These are phyloP conservation scores for Danio aesculapii DNA, from an alignment of 2,797 vertebrate genomes.

Conservation along the genomic window DNA sequence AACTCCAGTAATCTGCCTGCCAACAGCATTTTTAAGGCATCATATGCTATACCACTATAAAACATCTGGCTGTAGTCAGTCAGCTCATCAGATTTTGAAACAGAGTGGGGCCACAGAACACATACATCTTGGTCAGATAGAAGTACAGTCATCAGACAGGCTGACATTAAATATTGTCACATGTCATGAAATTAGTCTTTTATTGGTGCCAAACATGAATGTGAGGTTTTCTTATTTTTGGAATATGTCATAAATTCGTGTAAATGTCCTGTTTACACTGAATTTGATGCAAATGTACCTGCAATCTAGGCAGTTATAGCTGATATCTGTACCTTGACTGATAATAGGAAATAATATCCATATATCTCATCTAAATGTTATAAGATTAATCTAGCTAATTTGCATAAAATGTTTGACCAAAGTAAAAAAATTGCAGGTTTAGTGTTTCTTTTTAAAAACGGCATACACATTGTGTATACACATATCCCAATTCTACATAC, in stretches of 20 bases:
- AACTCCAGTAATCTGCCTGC: neutral
- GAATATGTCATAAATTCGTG: neutral
- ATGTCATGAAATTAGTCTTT: neutral
- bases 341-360: slow-evolving; percentile 21
- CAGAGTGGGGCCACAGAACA: neutral
- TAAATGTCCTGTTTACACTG: slow-evolving; percentile 30
- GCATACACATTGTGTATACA: slow-evolving; percentile 66
- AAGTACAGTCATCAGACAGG: slow-evolving; percentile 8
- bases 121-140: neutral
- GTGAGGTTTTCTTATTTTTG: slow-evolving; percentile 7
- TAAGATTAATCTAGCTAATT: slow-evolving; percentile 11
- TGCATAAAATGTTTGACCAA: slow-evolving; percentile 7
- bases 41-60: neutral
- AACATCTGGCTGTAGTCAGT: neutral
- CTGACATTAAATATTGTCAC: neutral
- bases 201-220: slow-evolving; percentile 33
- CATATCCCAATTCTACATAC: slow-evolving; percentile 45
- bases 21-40: slow-evolving; percentile 22
- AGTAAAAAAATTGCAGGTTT: slow-evolving; percentile 40
- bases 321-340: neutral
- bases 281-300: slow-evolving; percentile 22
- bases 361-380: slow-evolving; percentile 22
- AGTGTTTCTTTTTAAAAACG: slow-evolving; percentile 42
- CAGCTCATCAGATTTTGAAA: neutral
- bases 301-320: neutral